phyloP scores from a whole-genome alignment of 2,888 invertebrate species.

The Lobophora halterata region DNA sequence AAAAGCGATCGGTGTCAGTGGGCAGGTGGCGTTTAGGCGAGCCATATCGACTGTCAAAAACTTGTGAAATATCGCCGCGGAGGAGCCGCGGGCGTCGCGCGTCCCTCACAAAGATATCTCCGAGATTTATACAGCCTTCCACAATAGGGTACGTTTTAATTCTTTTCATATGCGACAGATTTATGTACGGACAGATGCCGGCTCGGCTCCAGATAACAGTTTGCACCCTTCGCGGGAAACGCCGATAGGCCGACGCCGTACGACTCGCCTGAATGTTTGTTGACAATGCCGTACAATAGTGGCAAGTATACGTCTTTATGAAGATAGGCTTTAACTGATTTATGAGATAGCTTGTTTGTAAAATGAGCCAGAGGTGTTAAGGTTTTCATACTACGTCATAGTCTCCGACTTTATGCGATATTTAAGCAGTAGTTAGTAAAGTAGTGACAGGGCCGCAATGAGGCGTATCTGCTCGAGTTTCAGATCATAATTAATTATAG shows the following conservation, averaged over 20 bases:
- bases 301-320: too few species aligned
- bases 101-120: conserved; percentile 76
- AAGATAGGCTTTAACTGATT: too few species aligned
- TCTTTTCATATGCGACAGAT: conserved; percentile 79
- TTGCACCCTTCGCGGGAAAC: conserved; percentile 52
- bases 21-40: conserved; percentile 78
- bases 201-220: conserved; percentile 53
- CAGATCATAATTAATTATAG: too few species aligned
- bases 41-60: conserved; percentile 85
- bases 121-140: conserved; percentile 76
- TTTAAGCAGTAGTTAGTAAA: too few species aligned
- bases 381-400: too few species aligned
- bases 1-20: conserved; percentile 34
- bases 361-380: too few species aligned
- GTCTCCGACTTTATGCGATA: too few species aligned
- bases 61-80: conserved; percentile 84
- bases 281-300: too few species aligned
- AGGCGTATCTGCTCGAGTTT: too few species aligned
- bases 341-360: too few species aligned
- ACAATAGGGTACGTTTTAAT: conserved; percentile 79
- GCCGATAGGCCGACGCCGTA: conserved; percentile 24
- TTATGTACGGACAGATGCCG: conserved; percentile 76
- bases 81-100: conserved; percentile 59
- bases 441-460: too few species aligned
- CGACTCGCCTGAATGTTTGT: conserved; percentile 10